These are phyloP conservation scores for Cephus pulcher DNA, from an alignment of 2,888 invertebrate species.

Conservation along the genomic window DNA sequence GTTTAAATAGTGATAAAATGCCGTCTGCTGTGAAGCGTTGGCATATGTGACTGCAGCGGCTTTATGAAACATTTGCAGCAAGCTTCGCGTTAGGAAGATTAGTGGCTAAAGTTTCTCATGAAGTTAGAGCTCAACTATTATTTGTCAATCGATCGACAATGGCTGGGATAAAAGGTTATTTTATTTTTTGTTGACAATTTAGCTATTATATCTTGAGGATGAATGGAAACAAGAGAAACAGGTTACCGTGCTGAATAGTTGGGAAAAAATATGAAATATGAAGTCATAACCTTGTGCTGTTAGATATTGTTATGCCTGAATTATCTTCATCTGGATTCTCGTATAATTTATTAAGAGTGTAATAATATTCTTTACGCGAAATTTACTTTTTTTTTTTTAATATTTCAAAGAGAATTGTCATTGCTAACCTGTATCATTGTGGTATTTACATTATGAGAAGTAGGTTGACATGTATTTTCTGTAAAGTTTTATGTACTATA, in stretches of 20 bases:
- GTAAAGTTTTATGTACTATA: not conserved
- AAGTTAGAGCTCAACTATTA: conserved; percentile 30
- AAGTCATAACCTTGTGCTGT: conserved; percentile 39
- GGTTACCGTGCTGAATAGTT: not conserved
- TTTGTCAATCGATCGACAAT: conserved; percentile 53
- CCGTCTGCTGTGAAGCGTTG: not conserved
- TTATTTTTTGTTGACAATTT: conserved; percentile 4
- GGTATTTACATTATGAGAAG: conserved; percentile 11
- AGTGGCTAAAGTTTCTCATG: not conserved
- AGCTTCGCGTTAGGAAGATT: not conserved
- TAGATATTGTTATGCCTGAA: not conserved
- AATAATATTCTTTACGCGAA: not conserved
- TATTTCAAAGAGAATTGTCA: not conserved
- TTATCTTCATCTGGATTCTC: not conserved
- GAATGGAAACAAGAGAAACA: not conserved
- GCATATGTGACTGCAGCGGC: not conserved
- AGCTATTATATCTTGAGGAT: not conserved
- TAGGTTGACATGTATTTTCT: conserved; percentile 5
- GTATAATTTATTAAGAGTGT: not conserved
- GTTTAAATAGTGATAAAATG: not conserved
- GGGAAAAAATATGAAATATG: conserved; percentile 14
- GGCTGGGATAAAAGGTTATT: conserved; percentile 66
- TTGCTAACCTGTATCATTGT: not conserved
- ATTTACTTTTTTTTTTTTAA: not conserved
- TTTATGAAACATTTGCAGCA: not conserved